phyloP scores from a whole-genome alignment of 2,113 vertebrate genomes.

The Riparia riparia region DNA sequence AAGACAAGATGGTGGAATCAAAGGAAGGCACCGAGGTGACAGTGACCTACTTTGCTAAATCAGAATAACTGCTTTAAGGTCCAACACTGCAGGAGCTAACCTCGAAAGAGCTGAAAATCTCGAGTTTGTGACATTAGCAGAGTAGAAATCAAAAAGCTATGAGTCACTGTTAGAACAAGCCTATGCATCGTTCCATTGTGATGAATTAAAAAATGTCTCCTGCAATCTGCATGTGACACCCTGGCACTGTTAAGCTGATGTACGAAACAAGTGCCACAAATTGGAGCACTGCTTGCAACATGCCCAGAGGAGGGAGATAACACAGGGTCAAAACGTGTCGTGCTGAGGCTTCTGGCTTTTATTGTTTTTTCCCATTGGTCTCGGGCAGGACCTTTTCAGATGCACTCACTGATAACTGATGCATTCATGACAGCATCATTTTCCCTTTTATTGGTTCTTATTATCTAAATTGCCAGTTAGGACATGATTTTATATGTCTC shows the following conservation, averaged over 20 bases:
- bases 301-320: neutral
- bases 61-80: neutral
- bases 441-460: neutral
- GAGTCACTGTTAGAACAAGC: neutral
- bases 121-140: neutral
- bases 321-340: neutral
- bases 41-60: slow-evolving; percentile 1
- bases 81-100: neutral
- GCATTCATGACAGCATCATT: neutral
- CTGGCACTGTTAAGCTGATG: neutral
- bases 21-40: neutral
- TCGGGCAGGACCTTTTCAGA: neutral
- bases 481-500: neutral
- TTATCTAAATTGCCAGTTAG: neutral
- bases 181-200: neutral
- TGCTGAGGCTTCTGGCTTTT: neutral
- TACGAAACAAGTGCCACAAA: neutral
- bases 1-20: neutral
- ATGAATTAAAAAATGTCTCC: neutral
- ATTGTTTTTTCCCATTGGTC: neutral
- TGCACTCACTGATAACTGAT: neutral
- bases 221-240: neutral
- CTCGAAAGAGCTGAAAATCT: neutral
- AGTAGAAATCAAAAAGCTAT: neutral
- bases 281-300: neutral